Conservation (phyloP, 2,113 vertebrate genomes). For the Leuciscus idus region DNA sequence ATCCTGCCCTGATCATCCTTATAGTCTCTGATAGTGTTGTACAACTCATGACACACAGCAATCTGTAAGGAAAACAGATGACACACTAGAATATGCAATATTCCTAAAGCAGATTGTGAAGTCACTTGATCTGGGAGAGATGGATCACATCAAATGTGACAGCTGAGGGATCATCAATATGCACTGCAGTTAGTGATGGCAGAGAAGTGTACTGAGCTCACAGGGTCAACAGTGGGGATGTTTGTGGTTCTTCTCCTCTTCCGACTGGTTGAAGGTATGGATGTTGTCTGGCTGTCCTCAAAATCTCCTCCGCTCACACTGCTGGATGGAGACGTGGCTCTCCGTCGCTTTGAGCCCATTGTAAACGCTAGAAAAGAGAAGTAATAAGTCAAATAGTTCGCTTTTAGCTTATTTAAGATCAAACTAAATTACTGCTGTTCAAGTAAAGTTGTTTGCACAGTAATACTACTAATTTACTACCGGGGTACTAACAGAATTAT, state of each 20-base stretch:
- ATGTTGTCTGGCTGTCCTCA: conserved; percentile 90
- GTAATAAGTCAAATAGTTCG: too few species aligned
- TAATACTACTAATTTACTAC: neutral
- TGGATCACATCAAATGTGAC: too few species aligned
- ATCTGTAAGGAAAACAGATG: conserved; percentile 77
- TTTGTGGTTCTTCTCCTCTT: conserved; percentile 93
- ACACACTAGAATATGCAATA: neutral
- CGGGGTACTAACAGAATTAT: neutral
- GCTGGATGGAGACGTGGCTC: conserved; percentile 95
- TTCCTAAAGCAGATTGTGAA: neutral
- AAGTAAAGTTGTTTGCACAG: neutral
- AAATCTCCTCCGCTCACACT: conserved; percentile 96
- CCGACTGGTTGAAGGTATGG: conserved; percentile 85
- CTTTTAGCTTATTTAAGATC: neutral
- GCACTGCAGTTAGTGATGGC: neutral
- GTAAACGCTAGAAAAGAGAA: neutral
- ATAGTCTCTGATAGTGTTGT: conserved; percentile 96
- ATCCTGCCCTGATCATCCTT: conserved; percentile 97
- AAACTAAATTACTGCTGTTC: neutral
- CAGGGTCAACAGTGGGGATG: conserved; percentile 96
- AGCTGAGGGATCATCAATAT: too few species aligned
- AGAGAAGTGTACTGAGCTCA: conserved; percentile 72
- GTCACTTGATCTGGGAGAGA: neutral
- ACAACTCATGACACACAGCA: conserved; percentile 97
- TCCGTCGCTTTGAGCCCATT: conserved; percentile 97